Conservation (phyloP, 2,113 vertebrate species). For the Eubucco bourcierii region DNA sequence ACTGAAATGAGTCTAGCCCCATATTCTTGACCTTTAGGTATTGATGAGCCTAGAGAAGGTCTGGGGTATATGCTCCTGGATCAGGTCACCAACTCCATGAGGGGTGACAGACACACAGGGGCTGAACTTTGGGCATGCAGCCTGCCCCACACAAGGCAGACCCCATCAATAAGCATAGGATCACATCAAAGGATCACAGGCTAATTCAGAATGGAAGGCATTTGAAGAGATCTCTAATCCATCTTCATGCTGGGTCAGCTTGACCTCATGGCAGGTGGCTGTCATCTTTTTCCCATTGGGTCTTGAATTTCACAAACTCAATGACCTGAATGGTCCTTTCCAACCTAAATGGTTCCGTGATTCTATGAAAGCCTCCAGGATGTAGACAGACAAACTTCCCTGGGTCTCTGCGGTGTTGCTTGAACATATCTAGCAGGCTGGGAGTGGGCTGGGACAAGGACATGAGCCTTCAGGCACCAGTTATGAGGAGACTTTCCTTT, state of each 20-base stretch:
- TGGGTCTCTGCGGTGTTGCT: background rate
- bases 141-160: background rate
- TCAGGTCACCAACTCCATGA: background rate
- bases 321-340: too few relatives aligned
- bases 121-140: background rate
- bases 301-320: background rate
- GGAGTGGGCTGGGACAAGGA: background rate
- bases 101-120: background rate
- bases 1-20: too few relatives aligned
- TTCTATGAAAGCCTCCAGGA: background rate
- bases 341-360: background rate
- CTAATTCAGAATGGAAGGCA: background rate
- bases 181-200: background rate
- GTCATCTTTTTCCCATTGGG: background rate
- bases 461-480: background rate
- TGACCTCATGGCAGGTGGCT: background rate
- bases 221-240: background rate
- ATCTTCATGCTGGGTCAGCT: background rate
- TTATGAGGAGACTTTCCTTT: background rate
- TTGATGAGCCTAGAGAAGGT: too few relatives aligned
- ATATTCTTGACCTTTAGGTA: too few relatives aligned
- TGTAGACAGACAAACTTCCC: background rate
- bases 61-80: background rate
- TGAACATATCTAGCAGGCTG: background rate
- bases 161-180: background rate